Evolutionary conservation across 2,888 invertebrate genomes (phyloP), one percentile per base, ranked within the genome.

Genomic region (Hypsopygia costalis): DNA sequence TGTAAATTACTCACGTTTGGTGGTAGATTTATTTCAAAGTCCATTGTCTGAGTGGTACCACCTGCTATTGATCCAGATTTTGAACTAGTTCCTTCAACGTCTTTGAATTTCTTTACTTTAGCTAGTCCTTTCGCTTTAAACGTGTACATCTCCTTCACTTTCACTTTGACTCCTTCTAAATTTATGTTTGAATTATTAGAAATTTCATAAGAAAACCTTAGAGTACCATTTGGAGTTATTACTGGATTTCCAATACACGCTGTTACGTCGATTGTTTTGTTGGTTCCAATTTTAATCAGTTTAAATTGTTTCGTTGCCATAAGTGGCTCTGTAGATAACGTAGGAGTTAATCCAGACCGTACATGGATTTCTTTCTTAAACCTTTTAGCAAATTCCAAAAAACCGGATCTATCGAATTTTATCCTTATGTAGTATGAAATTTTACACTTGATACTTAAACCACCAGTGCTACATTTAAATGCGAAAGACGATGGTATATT

Each of bases 291-390:
- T 30, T 46, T 49, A 12, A 51, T 47, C 1, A 56, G 36, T 22
- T 36, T 43, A 11, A 52, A 55, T n/a, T 40, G 41, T 28, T 48
- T 36, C 1, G 48, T 4, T 25, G 6, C 6, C 25, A 49, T 46
- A 2, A 54, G 22, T 1, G 56, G 48, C 20, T 44, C 49, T 12
- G 34, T 40, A 27, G 53, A 37, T 6, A 51, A 36, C 6, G 36
- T 49, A 9, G 60, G 55, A 8, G 35, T 40, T 12, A 56, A 46
- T 1, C 44, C 44, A 6, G 55, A 45, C 16, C 47, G 41, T 4
- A 63, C 46, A 29, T 35, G 48, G 22, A 70, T 58, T 36, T 51
- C 53, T 32, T 51, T 55, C 12, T 51, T 47, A 22, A 55, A 62
- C 1, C 29, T 49, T 36, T 55, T 62, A 6, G 45, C 34, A 0